Percentiles rank a stretch among this genome's conserved stretches.
phyloP scores from a whole-genome alignment of 2,888 invertebrate genomes.

The Stenoptilia bipunctidactyla region DNA sequence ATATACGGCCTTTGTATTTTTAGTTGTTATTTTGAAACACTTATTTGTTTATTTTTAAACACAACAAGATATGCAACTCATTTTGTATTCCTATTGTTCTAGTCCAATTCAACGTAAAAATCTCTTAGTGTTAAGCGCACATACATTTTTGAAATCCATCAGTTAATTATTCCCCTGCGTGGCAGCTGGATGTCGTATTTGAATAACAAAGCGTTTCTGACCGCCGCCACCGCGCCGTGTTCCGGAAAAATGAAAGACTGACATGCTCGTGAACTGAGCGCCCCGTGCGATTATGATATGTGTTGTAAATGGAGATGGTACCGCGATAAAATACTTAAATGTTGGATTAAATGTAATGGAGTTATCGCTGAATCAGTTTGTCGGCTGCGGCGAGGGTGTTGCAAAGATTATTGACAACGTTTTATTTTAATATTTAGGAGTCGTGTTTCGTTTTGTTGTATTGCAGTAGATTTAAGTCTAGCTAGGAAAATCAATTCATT shows the following conservation, averaged over 20 bases:
- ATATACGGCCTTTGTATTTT: too few relatives aligned
- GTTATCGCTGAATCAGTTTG: constrained; percentile 10
- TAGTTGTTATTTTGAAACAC: too few relatives aligned
- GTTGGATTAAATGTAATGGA: constrained; percentile 8
- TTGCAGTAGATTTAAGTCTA: too few relatives aligned
- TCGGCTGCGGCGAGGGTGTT: constrained; percentile 1
- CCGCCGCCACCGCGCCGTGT: constrained; percentile 32
- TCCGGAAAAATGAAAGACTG: constrained; percentile 47
- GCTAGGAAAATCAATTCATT: too few relatives aligned
- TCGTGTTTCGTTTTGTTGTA: constrained; percentile 5
- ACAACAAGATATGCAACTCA: too few relatives aligned
- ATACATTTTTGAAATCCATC: constrained; percentile 14
- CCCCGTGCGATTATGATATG: constrained; percentile 21
- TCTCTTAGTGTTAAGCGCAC: too few relatives aligned
- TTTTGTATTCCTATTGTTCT: too few relatives aligned
- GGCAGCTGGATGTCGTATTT: constrained; percentile 43
- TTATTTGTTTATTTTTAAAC: too few relatives aligned
- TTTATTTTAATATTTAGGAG: too few relatives aligned
- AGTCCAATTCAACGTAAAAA: too few relatives aligned
- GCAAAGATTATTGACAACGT: too few relatives aligned
- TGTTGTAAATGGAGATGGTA: constrained; percentile 16
- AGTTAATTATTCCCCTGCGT: constrained; percentile 47
- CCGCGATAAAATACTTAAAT: constrained; percentile 9
- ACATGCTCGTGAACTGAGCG: constrained; percentile 22
- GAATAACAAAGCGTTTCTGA: constrained; percentile 52